These are phyloP conservation scores for Lithobates sylvaticus DNA, from an alignment of 2,797 vertebrate species.

Conservation along the genomic window DNA sequence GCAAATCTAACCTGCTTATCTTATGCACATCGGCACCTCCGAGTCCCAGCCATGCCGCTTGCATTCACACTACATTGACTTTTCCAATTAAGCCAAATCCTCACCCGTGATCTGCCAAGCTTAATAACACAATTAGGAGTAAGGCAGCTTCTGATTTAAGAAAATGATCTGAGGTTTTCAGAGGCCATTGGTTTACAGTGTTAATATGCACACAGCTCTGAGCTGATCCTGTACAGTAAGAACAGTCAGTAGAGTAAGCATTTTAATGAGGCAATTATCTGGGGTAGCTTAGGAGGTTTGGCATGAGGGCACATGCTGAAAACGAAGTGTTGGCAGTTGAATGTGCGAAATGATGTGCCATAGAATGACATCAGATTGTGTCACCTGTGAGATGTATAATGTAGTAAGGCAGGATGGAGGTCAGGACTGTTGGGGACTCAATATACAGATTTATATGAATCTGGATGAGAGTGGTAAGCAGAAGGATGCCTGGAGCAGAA, in stretches of 20 bases:
- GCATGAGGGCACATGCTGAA: constrained; percentile 20
- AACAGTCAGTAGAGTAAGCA: constrained; percentile 9
- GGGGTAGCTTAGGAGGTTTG: constrained; percentile 17
- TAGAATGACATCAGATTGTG: constrained; percentile 13
- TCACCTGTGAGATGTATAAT: constrained; percentile 15
- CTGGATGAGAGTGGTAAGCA: constrained; percentile 35
- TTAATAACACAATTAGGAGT: constrained; percentile 23
- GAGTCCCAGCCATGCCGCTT: background rate
- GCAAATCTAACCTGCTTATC: background rate
- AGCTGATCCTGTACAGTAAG: background rate
- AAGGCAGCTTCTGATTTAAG: constrained; percentile 23
- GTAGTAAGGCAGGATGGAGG: background rate
- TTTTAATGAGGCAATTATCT: constrained; percentile 56
- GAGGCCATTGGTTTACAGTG: constrained; percentile 5
- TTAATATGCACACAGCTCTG: background rate
- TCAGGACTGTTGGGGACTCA: background rate
- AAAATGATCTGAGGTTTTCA: background rate
- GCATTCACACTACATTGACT: background rate
- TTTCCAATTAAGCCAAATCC: constrained; percentile 13
- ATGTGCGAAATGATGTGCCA: background rate
- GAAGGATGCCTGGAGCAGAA: constrained; percentile 29
- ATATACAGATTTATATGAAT: constrained; percentile 3
- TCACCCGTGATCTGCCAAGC: background rate
- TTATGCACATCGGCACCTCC: background rate
- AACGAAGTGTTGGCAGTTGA: constrained; percentile 19